phyloP scores from a whole-genome alignment of 1,140 invertebrate species.

The Lepidurus apus region DNA sequence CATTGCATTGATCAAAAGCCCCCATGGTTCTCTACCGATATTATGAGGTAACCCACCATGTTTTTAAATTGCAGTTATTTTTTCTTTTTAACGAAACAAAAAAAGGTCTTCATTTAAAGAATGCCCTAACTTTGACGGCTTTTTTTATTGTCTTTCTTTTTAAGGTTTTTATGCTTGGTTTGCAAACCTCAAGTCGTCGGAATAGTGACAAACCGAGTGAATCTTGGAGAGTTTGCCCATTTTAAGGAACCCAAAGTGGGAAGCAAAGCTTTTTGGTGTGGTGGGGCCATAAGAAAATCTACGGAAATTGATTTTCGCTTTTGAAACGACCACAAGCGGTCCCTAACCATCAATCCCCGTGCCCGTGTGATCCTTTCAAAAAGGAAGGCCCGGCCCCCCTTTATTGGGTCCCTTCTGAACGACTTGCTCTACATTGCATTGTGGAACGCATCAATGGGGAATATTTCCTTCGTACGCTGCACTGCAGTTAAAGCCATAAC shows the following conservation, averaged over 20 bases:
- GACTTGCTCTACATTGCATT: constrained; percentile 15
- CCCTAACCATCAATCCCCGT: constrained; percentile 18
- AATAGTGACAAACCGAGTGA: no score
- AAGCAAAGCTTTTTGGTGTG: neutral
- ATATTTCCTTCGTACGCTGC: constrained; percentile 10
- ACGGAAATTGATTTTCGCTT: constrained; percentile 11
- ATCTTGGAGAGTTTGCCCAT: no score
- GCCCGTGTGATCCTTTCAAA: neutral
- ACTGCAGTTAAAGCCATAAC: neutral
- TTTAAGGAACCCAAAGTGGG: neutral
- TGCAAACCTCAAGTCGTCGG: no score
- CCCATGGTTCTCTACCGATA: neutral
- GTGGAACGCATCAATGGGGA: neutral
- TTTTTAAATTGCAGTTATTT: neutral
- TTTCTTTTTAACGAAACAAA: neutral
- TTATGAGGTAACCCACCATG: neutral
- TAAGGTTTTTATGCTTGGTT: no score
- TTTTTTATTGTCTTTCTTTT: neutral
- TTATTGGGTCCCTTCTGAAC: neutral
- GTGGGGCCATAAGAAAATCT: neutral
- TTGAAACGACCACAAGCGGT: neutral
- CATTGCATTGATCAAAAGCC: constrained; percentile 3
- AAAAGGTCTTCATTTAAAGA: neutral
- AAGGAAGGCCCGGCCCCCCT: neutral
- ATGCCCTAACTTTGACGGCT: neutral